Evolutionary conservation across 30 jellyfish, hydroid and myxozoan genomes (phyloP), one percentile per base, ranked within the genome.

Genomic region (Turritopsis dohrnii): DNA sequence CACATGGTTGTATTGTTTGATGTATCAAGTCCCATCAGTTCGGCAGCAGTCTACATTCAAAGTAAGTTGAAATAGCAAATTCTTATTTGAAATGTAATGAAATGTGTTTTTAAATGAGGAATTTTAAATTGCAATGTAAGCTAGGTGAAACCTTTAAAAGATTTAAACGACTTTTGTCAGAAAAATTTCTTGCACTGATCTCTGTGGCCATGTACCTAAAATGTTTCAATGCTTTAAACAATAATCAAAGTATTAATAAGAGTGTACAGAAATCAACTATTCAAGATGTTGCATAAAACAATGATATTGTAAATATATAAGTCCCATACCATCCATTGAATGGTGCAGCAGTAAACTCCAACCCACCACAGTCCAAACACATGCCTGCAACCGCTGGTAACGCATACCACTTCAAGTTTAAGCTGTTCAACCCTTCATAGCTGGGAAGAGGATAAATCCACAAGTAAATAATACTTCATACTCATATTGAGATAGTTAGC

Each of bases 121-220:
- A n/a, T n/a, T n/a, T n/a, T n/a, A n/a, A n/a, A n/a, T n/a, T n/a
- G n/a, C n/a, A n/a, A n/a, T n/a, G n/a, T n/a, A n/a, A n/a, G n/a
- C n/a, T n/a, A n/a, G n/a, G n/a, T 79, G 53, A 25, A 54, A 93
- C 98, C 98, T 93, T 81, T 8, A 93, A 79, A 90, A 86, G 30
- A 80, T 88, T 83, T 83, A 84, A 88, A 23, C 98, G 86, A 21
- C 83, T 83, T 4, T 85, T 75, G 75, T 93, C 98, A 13, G 92
- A 88, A 25, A 93, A 93, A 80, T 93, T 88, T 21, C 98, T 71
- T 4, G 93, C 98, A 27, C 95, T 90, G 52, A 93, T 88, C 77
- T 93, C 98, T 18, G 98, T 82, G 7, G 95, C 88, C 98, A 93
- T 93, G 73, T 93, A 93, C 98, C 98, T 28, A 65, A 82, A 71